Percentiles rank a stretch among this genome's conserved stretches.
Evolutionary conservation across 64 coral and sea anemone species (phyloP).

Genomic region (Trachythela sp.): DNA sequence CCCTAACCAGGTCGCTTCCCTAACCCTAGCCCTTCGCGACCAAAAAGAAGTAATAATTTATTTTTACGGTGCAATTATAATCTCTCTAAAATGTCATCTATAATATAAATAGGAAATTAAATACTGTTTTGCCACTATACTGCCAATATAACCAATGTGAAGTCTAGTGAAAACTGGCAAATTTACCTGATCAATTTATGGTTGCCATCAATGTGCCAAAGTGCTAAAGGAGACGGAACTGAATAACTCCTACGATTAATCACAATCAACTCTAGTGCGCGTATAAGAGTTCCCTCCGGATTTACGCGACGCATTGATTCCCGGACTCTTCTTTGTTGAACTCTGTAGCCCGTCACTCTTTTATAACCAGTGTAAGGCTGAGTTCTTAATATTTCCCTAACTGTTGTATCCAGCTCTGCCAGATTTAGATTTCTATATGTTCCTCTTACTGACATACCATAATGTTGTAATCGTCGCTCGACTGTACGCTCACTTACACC

Average conservation of each 20-base stretch:
- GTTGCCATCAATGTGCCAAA: constrained; percentile 58
- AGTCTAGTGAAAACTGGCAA: too few relatives aligned
- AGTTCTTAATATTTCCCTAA: background rate
- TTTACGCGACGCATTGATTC: constrained; percentile 27
- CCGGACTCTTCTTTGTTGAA: background rate
- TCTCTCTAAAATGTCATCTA: too few relatives aligned
- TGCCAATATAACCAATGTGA: too few relatives aligned
- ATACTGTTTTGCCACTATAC: too few relatives aligned
- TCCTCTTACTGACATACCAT: background rate
- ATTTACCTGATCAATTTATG: constrained; percentile 51
- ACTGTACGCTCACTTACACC: background rate
- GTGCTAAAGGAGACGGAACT: constrained; percentile 23
- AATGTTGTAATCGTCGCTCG: background rate
- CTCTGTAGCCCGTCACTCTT: background rate
- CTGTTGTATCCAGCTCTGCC: background rate
- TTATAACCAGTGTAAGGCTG: background rate
- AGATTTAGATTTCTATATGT: background rate
- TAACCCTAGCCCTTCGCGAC: too few relatives aligned
- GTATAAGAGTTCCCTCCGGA: constrained; percentile 33
- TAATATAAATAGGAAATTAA: too few relatives aligned
- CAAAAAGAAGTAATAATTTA: too few relatives aligned
- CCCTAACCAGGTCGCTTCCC: too few relatives aligned
- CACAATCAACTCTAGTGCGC: background rate
- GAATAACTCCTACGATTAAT: constrained; percentile 24
- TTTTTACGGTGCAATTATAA: too few relatives aligned